These are phyloP conservation scores for Megalonaias nervosa DNA, from an alignment of 1,140 invertebrate species.

Conservation along the genomic window DNA sequence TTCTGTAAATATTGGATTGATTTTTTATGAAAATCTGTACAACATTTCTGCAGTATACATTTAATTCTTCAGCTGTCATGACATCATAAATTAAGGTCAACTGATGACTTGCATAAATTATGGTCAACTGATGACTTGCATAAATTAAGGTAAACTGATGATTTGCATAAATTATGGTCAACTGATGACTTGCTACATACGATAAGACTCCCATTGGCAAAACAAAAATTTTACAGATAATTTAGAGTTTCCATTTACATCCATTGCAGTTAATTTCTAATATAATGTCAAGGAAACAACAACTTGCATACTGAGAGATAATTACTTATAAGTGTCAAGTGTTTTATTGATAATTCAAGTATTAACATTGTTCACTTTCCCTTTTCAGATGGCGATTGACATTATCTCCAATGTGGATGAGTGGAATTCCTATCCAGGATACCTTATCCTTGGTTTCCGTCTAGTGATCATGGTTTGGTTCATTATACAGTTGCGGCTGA, in stretches of 20 bases:
- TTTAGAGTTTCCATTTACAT: neutral
- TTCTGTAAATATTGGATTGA: too few relatives aligned
- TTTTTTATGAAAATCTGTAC: too few relatives aligned
- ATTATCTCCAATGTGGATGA: constrained; percentile 97
- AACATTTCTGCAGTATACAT: too few relatives aligned
- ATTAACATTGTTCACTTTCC: neutral
- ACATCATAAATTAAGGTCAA: too few relatives aligned
- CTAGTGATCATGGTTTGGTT: constrained; percentile 96
- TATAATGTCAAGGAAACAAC: neutral
- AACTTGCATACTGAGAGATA: neutral
- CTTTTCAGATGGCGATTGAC: constrained; percentile 89
- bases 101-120: too few relatives aligned
- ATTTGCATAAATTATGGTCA: too few relatives aligned
- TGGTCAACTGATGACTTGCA: too few relatives aligned
- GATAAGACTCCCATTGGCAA: neutral
- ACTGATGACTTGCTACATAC: too few relatives aligned
- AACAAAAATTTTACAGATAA: neutral
- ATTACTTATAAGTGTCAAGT: neutral
- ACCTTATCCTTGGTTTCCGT: constrained; percentile 90
- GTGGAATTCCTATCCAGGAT: constrained; percentile 97
- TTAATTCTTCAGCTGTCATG: too few relatives aligned
- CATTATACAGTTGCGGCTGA: constrained; percentile 85
- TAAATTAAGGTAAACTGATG: too few relatives aligned
- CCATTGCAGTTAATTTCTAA: too few relatives aligned
- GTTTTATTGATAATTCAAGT: neutral